Conservation (phyloP, 2,113 vertebrate species). For the Haliaeetus leucogaster region DNA sequence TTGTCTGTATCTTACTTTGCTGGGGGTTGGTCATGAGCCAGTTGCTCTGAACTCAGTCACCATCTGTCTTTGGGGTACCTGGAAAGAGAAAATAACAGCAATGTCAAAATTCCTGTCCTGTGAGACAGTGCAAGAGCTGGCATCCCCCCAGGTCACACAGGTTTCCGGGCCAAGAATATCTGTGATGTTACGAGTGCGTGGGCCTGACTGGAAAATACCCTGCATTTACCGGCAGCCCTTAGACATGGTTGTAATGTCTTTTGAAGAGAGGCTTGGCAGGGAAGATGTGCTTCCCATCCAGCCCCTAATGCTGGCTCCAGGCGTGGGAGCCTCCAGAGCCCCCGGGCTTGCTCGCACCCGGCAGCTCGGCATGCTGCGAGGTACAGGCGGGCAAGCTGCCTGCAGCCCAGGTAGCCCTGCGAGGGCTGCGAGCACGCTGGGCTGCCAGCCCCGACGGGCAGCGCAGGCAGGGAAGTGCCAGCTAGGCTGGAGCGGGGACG, state of each 20-base stretch:
- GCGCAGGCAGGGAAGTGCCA: fast-evolving
- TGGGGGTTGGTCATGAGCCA: neutral
- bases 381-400: neutral
- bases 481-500: neutral
- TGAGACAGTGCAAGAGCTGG: neutral
- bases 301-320: neutral
- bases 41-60: neutral
- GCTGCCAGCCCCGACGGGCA: fast-evolving
- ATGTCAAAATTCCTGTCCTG: neutral
- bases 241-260: neutral
- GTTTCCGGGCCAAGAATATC: neutral
- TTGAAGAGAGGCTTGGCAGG: neutral
- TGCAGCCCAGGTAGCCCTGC: fast-evolving
- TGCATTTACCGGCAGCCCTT: neutral
- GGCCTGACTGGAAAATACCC: conserved; percentile 15
- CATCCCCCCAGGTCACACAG: neutral
- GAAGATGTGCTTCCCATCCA: neutral
- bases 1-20: neutral
- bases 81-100: neutral
- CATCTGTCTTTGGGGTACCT: neutral
- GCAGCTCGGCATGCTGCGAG: fast-evolving
- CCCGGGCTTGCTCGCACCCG: fast-evolving
- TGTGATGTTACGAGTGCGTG: neutral
- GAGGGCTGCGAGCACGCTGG: fast-evolving
- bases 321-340: neutral